Evolutionary conservation across 2,113 vertebrate genomes (phyloP).

Genomic region (Phaethornis superciliosus): DNA sequence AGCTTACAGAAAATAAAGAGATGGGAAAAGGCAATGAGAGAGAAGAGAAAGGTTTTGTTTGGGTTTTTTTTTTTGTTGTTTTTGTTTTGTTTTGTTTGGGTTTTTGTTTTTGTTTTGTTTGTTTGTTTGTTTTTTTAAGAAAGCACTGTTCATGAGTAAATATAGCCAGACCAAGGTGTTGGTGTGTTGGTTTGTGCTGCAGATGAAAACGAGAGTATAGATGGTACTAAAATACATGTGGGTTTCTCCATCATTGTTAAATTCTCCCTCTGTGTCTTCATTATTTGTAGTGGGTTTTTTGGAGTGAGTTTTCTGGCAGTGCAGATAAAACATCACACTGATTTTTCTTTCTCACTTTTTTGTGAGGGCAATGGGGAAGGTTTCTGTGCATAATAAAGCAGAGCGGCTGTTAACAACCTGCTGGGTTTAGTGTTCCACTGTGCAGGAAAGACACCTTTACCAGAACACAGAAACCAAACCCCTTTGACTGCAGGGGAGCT

Average conservation of each 20-base stretch:
- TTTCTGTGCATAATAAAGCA: background rate
- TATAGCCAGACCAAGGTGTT: background rate
- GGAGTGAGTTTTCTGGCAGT: constrained; percentile 3
- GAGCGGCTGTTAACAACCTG: background rate
- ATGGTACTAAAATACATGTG: background rate
- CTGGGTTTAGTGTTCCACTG: background rate
- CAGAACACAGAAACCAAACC: background rate
- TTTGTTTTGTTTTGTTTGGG: no score
- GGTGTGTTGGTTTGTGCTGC: background rate
- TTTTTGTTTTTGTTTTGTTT: no score
- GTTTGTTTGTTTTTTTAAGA: background rate
- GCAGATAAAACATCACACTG: constrained; percentile 32
- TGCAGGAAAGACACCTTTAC: background rate
- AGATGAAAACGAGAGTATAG: background rate
- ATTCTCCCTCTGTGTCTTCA: background rate
- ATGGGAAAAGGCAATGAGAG: background rate
- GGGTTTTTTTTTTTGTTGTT: no score
- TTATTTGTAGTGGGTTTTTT: constrained; percentile 7
- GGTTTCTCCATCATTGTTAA: background rate
- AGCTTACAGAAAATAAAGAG: background rate
- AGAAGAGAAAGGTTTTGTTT: background rate
- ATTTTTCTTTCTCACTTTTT: constrained; percentile 45
- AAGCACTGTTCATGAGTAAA: background rate
- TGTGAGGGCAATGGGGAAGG: background rate
- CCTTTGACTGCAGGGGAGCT: background rate